Conservation (phyloP, 2,888 invertebrate species). For the Acleris holmiana region DNA sequence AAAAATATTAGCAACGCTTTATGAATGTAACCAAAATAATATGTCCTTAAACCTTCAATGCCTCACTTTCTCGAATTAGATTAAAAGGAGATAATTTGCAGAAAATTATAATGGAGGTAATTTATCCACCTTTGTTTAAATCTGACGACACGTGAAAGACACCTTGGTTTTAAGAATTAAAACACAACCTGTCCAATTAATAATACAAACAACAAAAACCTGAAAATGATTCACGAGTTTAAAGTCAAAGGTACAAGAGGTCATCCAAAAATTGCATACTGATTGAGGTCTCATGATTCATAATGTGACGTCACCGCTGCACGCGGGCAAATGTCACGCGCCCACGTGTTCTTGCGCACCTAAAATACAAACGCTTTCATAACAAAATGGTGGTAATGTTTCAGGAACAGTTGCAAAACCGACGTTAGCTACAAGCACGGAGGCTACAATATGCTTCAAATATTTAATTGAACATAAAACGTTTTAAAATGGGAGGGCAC, state of each 20-base stretch:
- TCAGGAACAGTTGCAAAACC: no score
- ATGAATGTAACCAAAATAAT: no score
- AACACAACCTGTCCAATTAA: slow-evolving; percentile 10
- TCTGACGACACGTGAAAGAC: not conserved
- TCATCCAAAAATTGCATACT: slow-evolving; percentile 31
- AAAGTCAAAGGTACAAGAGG: slow-evolving; percentile 30
- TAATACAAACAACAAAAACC: not conserved
- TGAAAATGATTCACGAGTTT: slow-evolving; percentile 22
- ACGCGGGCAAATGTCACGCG: slow-evolving; percentile 73
- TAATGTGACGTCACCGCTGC: slow-evolving; percentile 65
- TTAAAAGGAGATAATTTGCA: not conserved
- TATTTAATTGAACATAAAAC: no score
- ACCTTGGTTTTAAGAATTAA: not conserved
- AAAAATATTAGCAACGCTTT: no score
- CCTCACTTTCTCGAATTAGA: not conserved
- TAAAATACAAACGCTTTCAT: slow-evolving; percentile 43
- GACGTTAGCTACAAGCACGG: no score
- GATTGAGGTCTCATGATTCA: slow-evolving; percentile 51
- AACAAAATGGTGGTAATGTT: no score
- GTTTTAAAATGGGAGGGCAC: no score
- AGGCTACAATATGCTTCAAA: no score
- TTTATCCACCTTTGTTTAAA: not conserved
- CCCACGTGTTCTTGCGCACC: slow-evolving; percentile 65
- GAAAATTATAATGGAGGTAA: not conserved
- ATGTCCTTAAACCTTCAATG: not conserved